Percentiles rank a stretch among this genome's conserved stretches.
Conservation (phyloP, 2,888 invertebrate genomes). For the Pyrrhia umbra region DNA sequence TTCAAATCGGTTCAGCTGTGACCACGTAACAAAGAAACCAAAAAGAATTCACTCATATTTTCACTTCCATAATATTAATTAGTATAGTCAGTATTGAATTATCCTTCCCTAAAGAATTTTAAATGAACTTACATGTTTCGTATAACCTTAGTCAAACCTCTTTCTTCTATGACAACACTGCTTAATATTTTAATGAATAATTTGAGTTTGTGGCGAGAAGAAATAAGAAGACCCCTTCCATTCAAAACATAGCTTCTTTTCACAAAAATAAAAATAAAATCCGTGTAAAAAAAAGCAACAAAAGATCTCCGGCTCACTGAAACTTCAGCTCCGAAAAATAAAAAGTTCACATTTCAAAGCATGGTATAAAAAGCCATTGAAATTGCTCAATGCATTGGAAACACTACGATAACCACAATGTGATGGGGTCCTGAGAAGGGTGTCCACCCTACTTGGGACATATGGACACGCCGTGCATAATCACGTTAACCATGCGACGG, state of each 20-base stretch:
- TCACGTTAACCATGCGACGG: conserved; percentile 65
- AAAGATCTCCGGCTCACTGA: conserved; percentile 49
- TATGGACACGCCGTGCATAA: conserved; percentile 68
- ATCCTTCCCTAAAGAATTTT: too few species aligned
- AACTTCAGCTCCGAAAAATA: conserved; percentile 32
- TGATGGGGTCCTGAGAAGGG: conserved; percentile 49
- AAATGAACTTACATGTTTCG: too few species aligned
- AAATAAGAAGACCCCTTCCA: neutral
- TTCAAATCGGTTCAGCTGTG: too few species aligned
- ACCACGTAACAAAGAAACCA: too few species aligned
- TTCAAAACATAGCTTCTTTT: neutral
- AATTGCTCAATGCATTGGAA: conserved; percentile 72
- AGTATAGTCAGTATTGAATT: too few species aligned
- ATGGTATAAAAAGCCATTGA: conserved; percentile 57
- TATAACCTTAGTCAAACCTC: too few species aligned
- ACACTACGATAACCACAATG: conserved; percentile 62
- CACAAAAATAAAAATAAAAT: neutral
- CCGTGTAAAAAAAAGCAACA: conserved; percentile 7
- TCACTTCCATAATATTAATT: too few species aligned
- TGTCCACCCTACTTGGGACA: conserved; percentile 62
- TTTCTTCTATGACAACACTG: too few species aligned
- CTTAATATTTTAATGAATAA: too few species aligned
- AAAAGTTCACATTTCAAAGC: conserved; percentile 48
- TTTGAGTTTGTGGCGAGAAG: too few species aligned
- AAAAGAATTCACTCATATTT: too few species aligned